phyloP scores from a whole-genome alignment of 2,113 vertebrate species.

The Suricata suricatta region DNA sequence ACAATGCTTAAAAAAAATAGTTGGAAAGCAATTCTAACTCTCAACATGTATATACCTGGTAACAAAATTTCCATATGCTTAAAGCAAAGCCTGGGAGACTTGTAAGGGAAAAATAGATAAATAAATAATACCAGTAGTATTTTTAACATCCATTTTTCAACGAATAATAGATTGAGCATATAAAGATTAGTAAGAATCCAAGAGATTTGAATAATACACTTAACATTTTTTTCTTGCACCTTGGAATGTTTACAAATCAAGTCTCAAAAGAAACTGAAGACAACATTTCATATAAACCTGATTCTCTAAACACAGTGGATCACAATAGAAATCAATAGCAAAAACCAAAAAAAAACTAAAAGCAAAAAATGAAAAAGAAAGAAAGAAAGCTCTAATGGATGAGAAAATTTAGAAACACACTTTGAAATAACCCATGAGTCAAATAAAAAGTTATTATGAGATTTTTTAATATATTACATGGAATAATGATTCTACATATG shows the following conservation, averaged over 20 bases:
- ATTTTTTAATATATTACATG: background rate
- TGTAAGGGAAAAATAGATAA: background rate
- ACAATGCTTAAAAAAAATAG: background rate
- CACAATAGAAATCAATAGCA: background rate
- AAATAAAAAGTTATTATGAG: background rate
- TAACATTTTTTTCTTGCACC: background rate
- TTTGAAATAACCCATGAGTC: background rate
- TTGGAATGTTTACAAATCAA: background rate
- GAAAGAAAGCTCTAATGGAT: background rate
- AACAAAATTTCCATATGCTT: background rate
- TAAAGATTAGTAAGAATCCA: background rate
- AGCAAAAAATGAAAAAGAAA: background rate
- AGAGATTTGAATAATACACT: background rate
- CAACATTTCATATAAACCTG: background rate
- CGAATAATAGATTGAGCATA: background rate
- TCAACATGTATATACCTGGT: background rate
- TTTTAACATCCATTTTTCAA: background rate
- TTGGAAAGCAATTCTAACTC: background rate
- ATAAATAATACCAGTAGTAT: background rate
- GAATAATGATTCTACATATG: background rate
- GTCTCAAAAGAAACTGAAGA: background rate
- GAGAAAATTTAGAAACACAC: background rate
- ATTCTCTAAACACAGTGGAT: background rate
- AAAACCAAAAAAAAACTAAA: background rate
- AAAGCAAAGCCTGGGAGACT: background rate